These are phyloP conservation scores for Centropus bengalensis DNA, from an alignment of 2,113 vertebrate species.

Conservation along the genomic window DNA sequence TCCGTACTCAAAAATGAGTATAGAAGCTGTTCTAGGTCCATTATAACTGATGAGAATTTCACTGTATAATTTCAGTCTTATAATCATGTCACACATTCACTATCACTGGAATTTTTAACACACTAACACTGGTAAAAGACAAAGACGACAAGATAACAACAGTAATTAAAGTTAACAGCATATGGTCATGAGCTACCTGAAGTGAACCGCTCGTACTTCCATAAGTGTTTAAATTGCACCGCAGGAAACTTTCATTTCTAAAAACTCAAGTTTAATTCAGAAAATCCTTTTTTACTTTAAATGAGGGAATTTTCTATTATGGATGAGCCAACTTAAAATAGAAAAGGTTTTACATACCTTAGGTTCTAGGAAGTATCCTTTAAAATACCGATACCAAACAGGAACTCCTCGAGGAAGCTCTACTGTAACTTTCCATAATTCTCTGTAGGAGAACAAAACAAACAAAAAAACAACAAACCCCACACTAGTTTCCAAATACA, in stretches of 20 bases:
- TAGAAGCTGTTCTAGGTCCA: not conserved
- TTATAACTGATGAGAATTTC: not conserved
- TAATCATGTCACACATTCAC: not conserved
- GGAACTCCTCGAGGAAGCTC: conserved; percentile 79
- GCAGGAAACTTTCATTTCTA: not conserved
- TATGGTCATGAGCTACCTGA: not conserved
- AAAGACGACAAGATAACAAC: not conserved
- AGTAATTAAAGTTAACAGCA: not conserved
- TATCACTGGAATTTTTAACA: not conserved
- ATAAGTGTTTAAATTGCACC: not conserved
- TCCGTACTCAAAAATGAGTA: not conserved
- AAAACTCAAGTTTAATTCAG: not conserved
- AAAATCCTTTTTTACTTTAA: not conserved
- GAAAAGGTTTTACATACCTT: conserved; percentile 77
- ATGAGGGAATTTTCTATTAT: not conserved
- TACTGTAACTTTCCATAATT: conserved; percentile 82
- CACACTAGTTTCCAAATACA: not conserved
- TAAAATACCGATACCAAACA: conserved; percentile 90
- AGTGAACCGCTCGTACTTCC: not conserved
- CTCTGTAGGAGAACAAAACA: conserved; percentile 64
- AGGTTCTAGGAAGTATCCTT: conserved; percentile 89
- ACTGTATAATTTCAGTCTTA: not conserved
- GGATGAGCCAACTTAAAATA: not conserved
- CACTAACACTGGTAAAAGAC: not conserved
- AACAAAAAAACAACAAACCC: not conserved